A percentile compares a stretch with the other conserved stretches of the same genome.
phyloP scores from a whole-genome alignment of 2,113 vertebrate species.

The Chloebia gouldiae region DNA sequence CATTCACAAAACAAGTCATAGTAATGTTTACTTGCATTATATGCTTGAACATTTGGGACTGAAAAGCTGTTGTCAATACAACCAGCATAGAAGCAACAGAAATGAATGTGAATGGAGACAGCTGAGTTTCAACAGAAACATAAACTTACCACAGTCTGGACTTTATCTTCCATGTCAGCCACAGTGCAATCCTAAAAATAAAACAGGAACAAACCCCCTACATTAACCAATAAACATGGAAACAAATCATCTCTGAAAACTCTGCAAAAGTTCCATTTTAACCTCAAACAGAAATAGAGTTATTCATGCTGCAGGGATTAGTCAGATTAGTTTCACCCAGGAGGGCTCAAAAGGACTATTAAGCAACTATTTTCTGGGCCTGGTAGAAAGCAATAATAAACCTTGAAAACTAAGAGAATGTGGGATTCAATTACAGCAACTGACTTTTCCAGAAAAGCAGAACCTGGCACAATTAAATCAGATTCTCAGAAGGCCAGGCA shows the following conservation, averaged over 20 bases:
- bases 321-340: conserved; percentile 31
- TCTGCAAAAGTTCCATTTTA: neutral
- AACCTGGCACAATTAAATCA: neutral
- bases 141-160: conserved; percentile 91
- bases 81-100: fast-evolving
- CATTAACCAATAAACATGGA: neutral
- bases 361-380: conserved; percentile 24
- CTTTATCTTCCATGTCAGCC: conserved; percentile 96
- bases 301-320: conserved; percentile 22
- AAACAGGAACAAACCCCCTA: neutral
- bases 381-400: conserved; percentile 6
- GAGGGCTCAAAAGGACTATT: conserved; percentile 6
- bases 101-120: neutral
- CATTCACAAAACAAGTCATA: neutral
- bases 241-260: neutral
- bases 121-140: neutral
- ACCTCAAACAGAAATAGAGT: neutral
- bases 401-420: conserved; percentile 4
- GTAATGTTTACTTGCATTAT: neutral
- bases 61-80: neutral
- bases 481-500: neutral
- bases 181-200: conserved; percentile 88
- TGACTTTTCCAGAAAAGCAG: neutral
- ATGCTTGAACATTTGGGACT: neutral
- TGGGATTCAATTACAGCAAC: conserved; percentile 1